Percentiles rank a stretch among this genome's conserved stretches.
phyloP scores from a whole-genome alignment of 2,888 invertebrate species.

The Nyleta sp. region DNA sequence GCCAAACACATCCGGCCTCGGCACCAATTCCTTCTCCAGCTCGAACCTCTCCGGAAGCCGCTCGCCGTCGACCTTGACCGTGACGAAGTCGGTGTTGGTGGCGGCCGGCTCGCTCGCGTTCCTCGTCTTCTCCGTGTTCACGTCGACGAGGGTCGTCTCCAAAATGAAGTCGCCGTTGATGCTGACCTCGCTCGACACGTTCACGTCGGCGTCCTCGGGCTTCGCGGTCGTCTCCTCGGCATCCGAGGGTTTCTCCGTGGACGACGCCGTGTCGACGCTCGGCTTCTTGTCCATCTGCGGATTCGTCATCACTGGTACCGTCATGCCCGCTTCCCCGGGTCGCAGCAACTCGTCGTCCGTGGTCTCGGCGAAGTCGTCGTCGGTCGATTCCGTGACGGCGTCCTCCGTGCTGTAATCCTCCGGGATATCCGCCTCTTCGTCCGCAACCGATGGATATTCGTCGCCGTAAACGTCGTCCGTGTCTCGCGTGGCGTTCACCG shows the following conservation, averaged over 20 bases:
- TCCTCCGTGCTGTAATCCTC: slow-evolving; percentile 67
- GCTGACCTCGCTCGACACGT: slow-evolving; percentile 74
- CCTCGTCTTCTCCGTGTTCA: slow-evolving; percentile 67
- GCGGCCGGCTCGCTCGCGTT: slow-evolving; percentile 54
- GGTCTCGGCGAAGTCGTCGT: slow-evolving; percentile 73
- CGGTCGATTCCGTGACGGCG: slow-evolving; percentile 64
- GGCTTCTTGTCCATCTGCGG: slow-evolving; percentile 42
- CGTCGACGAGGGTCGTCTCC: slow-evolving; percentile 74
- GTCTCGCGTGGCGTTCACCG: slow-evolving; percentile 22
- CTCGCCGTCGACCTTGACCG: slow-evolving; percentile 35
- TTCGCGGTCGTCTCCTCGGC: slow-evolving; percentile 27
- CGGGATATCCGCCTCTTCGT: slow-evolving; percentile 57
- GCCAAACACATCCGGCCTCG: slow-evolving; percentile 69
- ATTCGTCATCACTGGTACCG: slow-evolving; percentile 68
- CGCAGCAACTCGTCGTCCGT: slow-evolving; percentile 75
- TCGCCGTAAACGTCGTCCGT: slow-evolving; percentile 67
- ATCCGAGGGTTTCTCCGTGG: no score
- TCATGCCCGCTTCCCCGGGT: slow-evolving; percentile 76
- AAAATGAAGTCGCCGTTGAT: slow-evolving; percentile 74
- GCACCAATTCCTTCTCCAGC: slow-evolving; percentile 44
- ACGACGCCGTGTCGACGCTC: no score
- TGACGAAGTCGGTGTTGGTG: slow-evolving; percentile 33
- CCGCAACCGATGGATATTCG: slow-evolving; percentile 54
- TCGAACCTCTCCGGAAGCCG: slow-evolving; percentile 55
- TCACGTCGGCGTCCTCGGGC: slow-evolving; percentile 66